Evolutionary conservation across 2,797 vertebrate genomes (phyloP).

Genomic region (Antrozous pallidus): DNA sequence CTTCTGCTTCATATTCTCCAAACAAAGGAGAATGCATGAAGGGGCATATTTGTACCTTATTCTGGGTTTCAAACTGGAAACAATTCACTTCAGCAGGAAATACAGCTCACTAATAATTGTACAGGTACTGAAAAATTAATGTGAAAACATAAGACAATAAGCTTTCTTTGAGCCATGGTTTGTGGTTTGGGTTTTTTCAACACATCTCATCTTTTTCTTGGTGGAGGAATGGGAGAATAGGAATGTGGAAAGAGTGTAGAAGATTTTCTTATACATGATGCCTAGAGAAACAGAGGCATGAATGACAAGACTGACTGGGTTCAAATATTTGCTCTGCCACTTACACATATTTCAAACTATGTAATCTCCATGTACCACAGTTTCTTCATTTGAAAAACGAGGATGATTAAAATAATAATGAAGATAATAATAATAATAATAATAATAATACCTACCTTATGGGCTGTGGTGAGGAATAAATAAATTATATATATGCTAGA

Average conservation of each 20-base stretch:
- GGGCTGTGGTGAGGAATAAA: neutral
- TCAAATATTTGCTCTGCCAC: neutral
- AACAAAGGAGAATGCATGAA: neutral
- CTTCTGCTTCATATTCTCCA: slow-evolving; percentile 15
- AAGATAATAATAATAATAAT: neutral
- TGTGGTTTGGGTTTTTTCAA: neutral
- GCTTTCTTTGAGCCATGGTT: slow-evolving; percentile 12
- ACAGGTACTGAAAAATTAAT: neutral
- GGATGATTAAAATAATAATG: neutral
- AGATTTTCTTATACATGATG: neutral
- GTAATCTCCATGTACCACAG: neutral
- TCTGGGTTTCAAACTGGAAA: neutral
- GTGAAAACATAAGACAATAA: neutral
- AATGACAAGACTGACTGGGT: neutral
- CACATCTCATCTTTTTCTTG: neutral
- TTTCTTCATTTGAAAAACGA: slow-evolving; percentile 30
- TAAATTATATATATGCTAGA: neutral
- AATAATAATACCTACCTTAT: neutral
- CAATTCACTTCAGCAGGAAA: neutral
- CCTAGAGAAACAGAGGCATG: neutral
- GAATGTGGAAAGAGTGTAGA: neutral
- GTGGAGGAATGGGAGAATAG: neutral
- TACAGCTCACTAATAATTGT: neutral
- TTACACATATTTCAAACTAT: neutral
- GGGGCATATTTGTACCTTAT: neutral